Conservation (phyloP, 2,888 invertebrate species). For the Acronicta alni region DNA sequence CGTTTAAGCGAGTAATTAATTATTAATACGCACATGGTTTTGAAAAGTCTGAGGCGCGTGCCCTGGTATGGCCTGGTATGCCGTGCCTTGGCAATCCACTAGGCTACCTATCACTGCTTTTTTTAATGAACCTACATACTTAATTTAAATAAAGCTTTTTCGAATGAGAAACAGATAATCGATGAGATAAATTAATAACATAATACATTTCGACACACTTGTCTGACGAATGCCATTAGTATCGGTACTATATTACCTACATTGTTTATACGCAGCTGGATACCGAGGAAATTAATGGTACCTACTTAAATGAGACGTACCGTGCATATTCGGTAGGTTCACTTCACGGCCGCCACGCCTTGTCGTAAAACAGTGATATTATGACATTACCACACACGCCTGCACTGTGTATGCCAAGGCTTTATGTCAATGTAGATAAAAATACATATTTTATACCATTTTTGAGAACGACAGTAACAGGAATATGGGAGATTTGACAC, state of each 20-base stretch:
- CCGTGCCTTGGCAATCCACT: too few relatives aligned
- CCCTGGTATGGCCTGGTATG: too few relatives aligned
- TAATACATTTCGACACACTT: conserved; percentile 40
- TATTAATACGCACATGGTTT: too few relatives aligned
- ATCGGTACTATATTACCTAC: conserved; percentile 14
- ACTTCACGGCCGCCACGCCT: conserved; percentile 46
- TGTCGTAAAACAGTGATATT: conserved; percentile 52
- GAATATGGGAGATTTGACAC: conserved; percentile 2
- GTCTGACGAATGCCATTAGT: conserved; percentile 45
- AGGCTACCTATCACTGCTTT: too few relatives aligned
- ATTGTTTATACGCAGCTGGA: conserved; percentile 55
- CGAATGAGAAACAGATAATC: not conserved
- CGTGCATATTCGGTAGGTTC: conserved; percentile 34
- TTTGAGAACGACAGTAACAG: conserved; percentile 28
- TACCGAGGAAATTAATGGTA: conserved; percentile 46
- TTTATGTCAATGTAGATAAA: conserved; percentile 51
- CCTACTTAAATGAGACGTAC: conserved; percentile 39
- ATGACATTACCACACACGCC: conserved; percentile 50
- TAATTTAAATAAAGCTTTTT: too few relatives aligned
- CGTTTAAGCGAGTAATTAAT: too few relatives aligned
- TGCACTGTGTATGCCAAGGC: conserved; percentile 30
- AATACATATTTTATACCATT: conserved; percentile 42
- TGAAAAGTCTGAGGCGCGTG: too few relatives aligned
- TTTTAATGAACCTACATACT: too few relatives aligned
- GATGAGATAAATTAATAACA: conserved; percentile 16